These are phyloP conservation scores for Andrena praecox DNA, from an alignment of 2,888 invertebrate genomes.

Conservation along the genomic window DNA sequence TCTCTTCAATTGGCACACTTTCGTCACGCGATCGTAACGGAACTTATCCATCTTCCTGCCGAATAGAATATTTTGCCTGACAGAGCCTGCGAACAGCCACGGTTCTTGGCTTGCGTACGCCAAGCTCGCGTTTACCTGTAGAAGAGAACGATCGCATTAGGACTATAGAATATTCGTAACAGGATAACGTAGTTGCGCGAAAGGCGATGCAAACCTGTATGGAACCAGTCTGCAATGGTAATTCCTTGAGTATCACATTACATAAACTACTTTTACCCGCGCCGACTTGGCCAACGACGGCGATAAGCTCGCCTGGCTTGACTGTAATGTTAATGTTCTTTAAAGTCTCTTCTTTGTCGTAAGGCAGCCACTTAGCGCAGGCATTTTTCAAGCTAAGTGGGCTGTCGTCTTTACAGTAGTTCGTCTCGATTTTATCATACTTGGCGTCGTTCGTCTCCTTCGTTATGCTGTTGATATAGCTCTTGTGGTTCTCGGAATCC, in stretches of 20 bases:
- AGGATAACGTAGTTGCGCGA: background rate
- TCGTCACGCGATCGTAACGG: conserved; percentile 89
- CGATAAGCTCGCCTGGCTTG: conserved; percentile 86
- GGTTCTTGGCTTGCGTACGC: conserved; percentile 95
- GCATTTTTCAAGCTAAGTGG: conserved; percentile 73
- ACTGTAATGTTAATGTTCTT: conserved; percentile 85
- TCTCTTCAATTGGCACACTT: conserved; percentile 90
- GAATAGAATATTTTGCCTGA: conserved; percentile 97
- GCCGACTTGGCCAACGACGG: conserved; percentile 91
- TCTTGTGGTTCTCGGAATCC: background rate
- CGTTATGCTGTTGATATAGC: conserved; percentile 9
- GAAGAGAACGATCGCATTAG: background rate
- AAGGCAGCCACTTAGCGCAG: conserved; percentile 77
- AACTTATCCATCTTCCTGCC: conserved; percentile 91
- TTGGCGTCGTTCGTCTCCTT: conserved; percentile 8
- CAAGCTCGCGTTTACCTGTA: conserved; percentile 88
- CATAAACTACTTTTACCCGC: conserved; percentile 89
- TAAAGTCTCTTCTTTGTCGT: conserved; percentile 84
- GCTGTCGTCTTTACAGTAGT: conserved; percentile 31
- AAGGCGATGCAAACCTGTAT: conserved; percentile 83
- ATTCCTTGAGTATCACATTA: conserved; percentile 91
- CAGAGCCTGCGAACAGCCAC: conserved; percentile 93
- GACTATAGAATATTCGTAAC: background rate
- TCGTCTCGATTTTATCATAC: conserved; percentile 33
- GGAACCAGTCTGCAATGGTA: conserved; percentile 89